Base-by-base conservation (phyloP, 2,797 vertebrate genomes). In the Myotis planiceps region DNA sequence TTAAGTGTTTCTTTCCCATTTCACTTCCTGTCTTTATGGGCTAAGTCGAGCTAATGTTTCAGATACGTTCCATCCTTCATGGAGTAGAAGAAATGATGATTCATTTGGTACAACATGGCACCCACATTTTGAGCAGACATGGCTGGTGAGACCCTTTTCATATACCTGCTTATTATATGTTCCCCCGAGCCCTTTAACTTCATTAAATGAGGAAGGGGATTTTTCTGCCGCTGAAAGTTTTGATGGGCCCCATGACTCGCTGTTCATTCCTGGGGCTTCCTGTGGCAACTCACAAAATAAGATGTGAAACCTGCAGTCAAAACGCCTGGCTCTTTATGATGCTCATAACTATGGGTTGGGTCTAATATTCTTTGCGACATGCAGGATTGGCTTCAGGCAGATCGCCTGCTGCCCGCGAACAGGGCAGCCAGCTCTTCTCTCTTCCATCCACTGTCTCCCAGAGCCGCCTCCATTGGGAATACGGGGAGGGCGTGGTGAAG, bases 401-500 rank as follows among this genome's bases (percentile, higher is more conserved):
- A 18, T n/a, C 0, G 5, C 34, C 23, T 58, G 15, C 74, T 89
- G 13, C 21, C 3, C 39, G 29, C 1, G 1, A 66, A 37, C 0
- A 53, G 29, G 9, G 0, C 5, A 39, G 6, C 1, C 0, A 16
- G 0, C 1, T 16, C 6, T 21, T 66, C 25, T n/a, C 8, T 79
- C 49, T n/a, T 34, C 23, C 16, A 2, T 15, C 25, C 9, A 1
- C 55, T 89, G 66, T 71, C 23, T 78, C 21, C 25, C 23, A 32
- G 53, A 75, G 13, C 1, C 1, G 23, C 2, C 34, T 10, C 15
- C 66, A 14, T 45, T 6, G 19, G 53, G 9, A 65, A 18, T 29
- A 6, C 0, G 12, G 32, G 19, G 5, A 16, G 3, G 0, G 4
- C 7, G 0, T n/a, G 6, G 18, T 2, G 1, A 19, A 34, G 6